Percentiles rank a stretch among this genome's conserved stretches.
These are phyloP conservation scores for Rattus norvegicus DNA, from an alignment of 2,113 vertebrate species.

Conservation along the genomic window GRCr8 NC_086024.1:34733501-34734000, in stretches of 20 bases:
- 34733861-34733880: too few species aligned
- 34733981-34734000: background rate
- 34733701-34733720: background rate
- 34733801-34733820: too few species aligned
- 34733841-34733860: too few species aligned
- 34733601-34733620: background rate
- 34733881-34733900: too few species aligned
- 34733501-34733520: background rate
- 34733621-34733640: background rate
- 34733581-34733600: background rate
- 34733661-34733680: background rate
- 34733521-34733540: background rate
- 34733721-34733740: background rate
- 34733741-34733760: background rate
- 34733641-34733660: background rate
- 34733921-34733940: background rate
- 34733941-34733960: background rate
- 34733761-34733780: background rate
- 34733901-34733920: too few species aligned
- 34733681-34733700: background rate
- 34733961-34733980: background rate
- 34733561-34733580: background rate
- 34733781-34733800: background rate
- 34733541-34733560: background rate
- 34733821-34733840: too few species aligned